Evolutionary conservation across 2,888 invertebrate genomes (phyloP), one percentile per base, ranked within the genome.

Genomic region (Meiosimyza platycephala): DNA sequence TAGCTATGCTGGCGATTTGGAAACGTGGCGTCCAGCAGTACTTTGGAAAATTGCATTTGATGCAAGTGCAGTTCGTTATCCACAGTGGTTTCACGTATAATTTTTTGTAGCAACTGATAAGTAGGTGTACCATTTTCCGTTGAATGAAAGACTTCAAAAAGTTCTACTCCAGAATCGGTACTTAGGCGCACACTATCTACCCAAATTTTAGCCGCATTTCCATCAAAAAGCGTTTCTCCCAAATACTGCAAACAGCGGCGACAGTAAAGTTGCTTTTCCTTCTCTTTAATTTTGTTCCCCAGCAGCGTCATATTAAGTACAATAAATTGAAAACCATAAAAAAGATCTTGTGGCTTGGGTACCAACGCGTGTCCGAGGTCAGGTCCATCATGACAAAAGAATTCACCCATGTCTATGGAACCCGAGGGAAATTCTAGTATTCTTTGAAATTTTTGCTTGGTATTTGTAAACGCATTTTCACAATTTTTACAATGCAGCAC

Each of bases 381-480:
- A 0, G 80, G 78, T 5, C 79, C 81, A 71, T 84, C 83, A 71
- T 83, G 83, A 48, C 85, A 85, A 33, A 86, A 85, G 74, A 85
- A 85, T 50, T 85, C 85, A 18, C 79, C 79, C 7, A 83, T 79
- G 74, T 86, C 86, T 22, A 85, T 80, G 5, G 84, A 75, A 2
- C 85, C 82, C 4, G 80, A 82, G 13, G 87, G 85, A 64, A 79
- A 86, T 71, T 86, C 85, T 1, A 84, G 78, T 48, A 85, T 72
- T 11, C 85, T 77, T 12, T 76, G 75, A 57, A 82, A 83, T 1
- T 33, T 57, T 62, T 76, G 73, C 13, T 70, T 63, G 9, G 6
- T 40, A 11, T 65, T 54, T 15, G 54, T 70, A 18, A 70, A 57
- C 3, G 67, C 65, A 15, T 76, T 76, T 4, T 78, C 69, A 62